Evolutionary conservation across 2,113 vertebrate species (phyloP).

Genomic region (Phasianus colchicus): DNA sequence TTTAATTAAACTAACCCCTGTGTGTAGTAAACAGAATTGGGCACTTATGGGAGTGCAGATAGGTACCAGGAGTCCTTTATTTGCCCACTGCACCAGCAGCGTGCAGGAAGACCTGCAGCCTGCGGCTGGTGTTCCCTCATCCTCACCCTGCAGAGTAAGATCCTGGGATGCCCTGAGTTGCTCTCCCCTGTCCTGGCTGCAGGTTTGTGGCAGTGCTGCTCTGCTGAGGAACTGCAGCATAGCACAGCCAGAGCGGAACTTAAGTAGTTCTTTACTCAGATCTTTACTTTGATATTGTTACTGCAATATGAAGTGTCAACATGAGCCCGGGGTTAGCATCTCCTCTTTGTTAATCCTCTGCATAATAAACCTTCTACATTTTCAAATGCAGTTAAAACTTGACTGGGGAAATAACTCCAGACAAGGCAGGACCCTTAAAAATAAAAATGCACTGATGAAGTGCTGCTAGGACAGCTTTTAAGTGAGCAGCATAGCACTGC

Average conservation of each 20-base stretch:
- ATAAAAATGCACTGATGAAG: neutral
- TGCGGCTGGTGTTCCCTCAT: neutral
- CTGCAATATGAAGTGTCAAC: neutral
- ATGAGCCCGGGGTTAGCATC: neutral
- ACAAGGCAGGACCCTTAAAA: neutral
- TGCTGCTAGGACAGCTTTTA: neutral
- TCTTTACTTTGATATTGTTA: neutral
- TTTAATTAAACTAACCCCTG: neutral
- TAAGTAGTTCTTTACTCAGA: neutral
- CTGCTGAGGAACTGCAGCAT: fast-evolving
- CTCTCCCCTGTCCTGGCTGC: neutral
- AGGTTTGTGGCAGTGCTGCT: neutral
- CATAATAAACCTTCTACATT: neutral
- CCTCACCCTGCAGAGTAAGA: neutral
- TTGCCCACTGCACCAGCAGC: fast-evolving
- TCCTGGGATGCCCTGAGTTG: neutral
- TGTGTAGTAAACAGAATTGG: neutral
- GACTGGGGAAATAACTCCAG: neutral
- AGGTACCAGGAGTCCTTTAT: neutral
- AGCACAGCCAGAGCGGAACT: neutral
- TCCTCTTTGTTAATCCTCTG: fast-evolving
- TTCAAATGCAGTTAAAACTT: neutral
- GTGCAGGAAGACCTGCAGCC: neutral
- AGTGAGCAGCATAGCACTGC: neutral
- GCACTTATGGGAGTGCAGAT: neutral